These are phyloP conservation scores for Julus scanicus DNA, from an alignment of 2,888 invertebrate species.

Conservation along the genomic window DNA sequence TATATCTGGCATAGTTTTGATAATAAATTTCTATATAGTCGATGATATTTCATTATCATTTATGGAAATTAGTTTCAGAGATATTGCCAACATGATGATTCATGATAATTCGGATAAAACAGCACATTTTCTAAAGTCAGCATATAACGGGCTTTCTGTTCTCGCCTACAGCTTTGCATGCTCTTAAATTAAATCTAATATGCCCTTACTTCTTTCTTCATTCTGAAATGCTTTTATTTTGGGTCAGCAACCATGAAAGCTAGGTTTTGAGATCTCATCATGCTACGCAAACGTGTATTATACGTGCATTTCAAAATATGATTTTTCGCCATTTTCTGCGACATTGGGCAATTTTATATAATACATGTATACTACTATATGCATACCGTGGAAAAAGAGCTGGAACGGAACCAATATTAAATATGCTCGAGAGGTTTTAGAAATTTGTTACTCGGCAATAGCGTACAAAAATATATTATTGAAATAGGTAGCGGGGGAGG, in stretches of 20 bases:
- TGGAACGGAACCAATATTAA: neutral
- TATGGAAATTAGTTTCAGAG: too few species aligned
- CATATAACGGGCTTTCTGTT: too few species aligned
- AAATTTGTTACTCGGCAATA: neutral
- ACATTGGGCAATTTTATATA: conserved; percentile 1
- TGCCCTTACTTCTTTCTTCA: neutral
- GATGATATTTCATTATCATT: too few species aligned
- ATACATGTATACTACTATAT: neutral
- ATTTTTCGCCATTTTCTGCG: conserved; percentile 36
- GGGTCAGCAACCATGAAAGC: neutral
- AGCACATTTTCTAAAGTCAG: too few species aligned
- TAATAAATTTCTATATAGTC: too few species aligned
- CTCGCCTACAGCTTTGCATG: neutral
- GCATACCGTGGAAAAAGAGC: neutral
- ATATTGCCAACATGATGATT: too few species aligned
- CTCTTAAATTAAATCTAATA: neutral
- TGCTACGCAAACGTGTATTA: neutral
- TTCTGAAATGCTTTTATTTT: neutral
- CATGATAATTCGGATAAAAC: too few species aligned
- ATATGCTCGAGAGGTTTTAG: neutral
- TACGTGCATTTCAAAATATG: neutral
- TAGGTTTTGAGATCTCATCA: neutral
- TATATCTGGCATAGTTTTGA: too few species aligned
- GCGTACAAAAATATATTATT: neutral
- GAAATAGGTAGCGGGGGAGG: neutral